Base-by-base conservation (phyloP, 2,888 invertebrate species). In the Geophilus truncorum region DNA sequence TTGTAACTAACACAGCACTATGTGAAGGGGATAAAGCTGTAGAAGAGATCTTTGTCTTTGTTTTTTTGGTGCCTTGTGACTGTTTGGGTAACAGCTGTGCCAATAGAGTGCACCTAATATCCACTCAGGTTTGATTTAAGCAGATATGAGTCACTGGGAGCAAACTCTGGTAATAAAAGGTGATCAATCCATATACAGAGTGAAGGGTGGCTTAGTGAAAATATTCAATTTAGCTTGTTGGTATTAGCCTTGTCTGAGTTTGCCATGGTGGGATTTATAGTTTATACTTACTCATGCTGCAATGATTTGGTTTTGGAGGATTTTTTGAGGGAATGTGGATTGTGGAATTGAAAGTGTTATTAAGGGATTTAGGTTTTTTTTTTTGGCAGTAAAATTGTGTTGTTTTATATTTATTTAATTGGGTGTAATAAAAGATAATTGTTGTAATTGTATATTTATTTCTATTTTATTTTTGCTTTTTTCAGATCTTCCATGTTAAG, bases 101-200 rank as follows among this genome's bases (percentile, higher is more conserved):
- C 62, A 62, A 62, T 62, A 62, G 62, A 62, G 62, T 62, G 23
- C 62, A 62, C 62, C 62, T 62, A 62, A 62, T 62, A 62, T 62
- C 62, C 62, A 62, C 62, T 62, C 62, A 62, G 62, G 62, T 62
- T 62, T 62, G 62, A 62, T 62, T 62, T 62, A 62, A 62, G 62
- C 62, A 62, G 25, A 23, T 62, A 23, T 62, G 62, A 62, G 62
- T 62, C 62, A 62, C 25, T 21, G 25, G 62, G 62, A 62, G 23
- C 62, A 62, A 62, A 62, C 23, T 62, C 62, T 62, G 7, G 62
- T 62, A 62, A 62, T 62, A 62, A 62, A 62, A 62, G 62, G 62
- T 62, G 62, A 62, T 62, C 62, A 62, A 62, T 62, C 62, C 62
- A 62, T 15, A 62, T 62, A 25, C 0, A 21, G 9, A 12, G n/a